Conservation (phyloP, 1,140 invertebrate genomes). For the Drosophila gunungcola region DNA sequence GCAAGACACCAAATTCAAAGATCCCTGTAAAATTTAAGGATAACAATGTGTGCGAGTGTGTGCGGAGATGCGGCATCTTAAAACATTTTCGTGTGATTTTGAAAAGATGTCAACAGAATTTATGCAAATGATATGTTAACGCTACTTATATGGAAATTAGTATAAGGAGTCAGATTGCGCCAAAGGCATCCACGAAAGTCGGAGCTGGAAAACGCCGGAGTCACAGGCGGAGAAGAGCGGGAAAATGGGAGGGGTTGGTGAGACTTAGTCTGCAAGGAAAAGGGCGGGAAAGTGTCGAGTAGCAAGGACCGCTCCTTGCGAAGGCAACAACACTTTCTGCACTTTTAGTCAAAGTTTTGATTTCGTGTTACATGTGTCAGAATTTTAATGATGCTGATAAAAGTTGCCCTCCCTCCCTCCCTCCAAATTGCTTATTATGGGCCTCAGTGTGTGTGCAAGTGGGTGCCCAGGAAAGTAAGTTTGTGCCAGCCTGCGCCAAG, state of each 20-base stretch:
- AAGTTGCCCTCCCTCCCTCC: conserved; percentile 58
- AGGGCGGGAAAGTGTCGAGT: conserved; percentile 38
- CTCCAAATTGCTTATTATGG: conserved; percentile 76
- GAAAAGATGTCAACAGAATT: conserved; percentile 83
- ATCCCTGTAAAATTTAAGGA: conserved; percentile 39
- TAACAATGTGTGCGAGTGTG: conserved; percentile 43
- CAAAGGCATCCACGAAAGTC: conserved; percentile 62
- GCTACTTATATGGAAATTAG: conserved; percentile 84
- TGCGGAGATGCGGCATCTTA: conserved; percentile 65
- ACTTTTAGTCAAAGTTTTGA: conserved; percentile 83
- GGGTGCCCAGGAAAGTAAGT: conserved; percentile 19
- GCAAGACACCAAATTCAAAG: conserved; percentile 10
- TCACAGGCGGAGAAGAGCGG: neutral
- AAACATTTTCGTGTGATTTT: conserved; percentile 83
- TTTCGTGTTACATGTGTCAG: conserved; percentile 83
- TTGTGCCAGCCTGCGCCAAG: conserved; percentile 29
- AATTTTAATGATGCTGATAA: conserved; percentile 84
- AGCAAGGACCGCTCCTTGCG: conserved; percentile 30
- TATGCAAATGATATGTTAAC: conserved; percentile 84
- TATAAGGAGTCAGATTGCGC: conserved; percentile 81
- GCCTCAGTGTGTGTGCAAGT: conserved; percentile 44
- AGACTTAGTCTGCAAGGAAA: neutral
- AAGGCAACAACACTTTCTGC: conserved; percentile 70
- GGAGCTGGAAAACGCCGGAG: conserved; percentile 13
- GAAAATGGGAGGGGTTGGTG: neutral